phyloP scores from a whole-genome alignment of 2,888 invertebrate genomes.

The Nemurella pictetii region DNA sequence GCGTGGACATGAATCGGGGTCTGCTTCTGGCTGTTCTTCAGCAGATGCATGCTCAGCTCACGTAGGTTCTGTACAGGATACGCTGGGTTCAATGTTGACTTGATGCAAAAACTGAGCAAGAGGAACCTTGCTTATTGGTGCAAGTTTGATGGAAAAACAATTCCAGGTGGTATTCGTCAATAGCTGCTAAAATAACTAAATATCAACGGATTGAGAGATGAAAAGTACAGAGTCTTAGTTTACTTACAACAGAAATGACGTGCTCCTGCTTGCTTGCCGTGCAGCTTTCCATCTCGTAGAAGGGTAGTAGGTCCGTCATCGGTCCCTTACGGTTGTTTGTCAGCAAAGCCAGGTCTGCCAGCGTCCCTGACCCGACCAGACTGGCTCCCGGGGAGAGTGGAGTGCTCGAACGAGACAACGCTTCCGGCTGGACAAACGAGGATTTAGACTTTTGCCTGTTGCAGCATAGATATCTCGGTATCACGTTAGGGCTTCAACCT shows the following conservation, averaged over 20 bases:
- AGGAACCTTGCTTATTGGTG: no score
- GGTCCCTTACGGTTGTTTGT: conserved; percentile 48
- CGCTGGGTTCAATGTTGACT: no score
- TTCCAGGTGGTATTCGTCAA: no score
- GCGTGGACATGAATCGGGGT: conserved; percentile 76
- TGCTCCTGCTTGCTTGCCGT: conserved; percentile 88
- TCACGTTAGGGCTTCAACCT: no score
- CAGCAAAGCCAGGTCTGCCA: conserved; percentile 56
- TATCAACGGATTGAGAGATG: background rate
- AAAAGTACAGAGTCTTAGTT: background rate
- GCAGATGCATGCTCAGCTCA: conserved; percentile 81
- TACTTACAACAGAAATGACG: conserved; percentile 77
- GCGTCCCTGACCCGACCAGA: conserved; percentile 51
- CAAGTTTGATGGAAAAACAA: no score
- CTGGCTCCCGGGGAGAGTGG: conserved; percentile 76
- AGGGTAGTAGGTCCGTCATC: conserved; percentile 61
- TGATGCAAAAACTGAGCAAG: no score
- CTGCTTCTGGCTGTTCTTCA: conserved; percentile 63
- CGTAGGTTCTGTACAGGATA: conserved; percentile 78
- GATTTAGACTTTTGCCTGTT: no score
- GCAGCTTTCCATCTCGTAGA: conserved; percentile 80
- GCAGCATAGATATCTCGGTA: no score
- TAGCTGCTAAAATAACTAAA: background rate
- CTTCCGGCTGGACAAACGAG: conserved; percentile 79
- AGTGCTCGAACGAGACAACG: conserved; percentile 80